phyloP scores from a whole-genome alignment of 2,888 invertebrate species.

The Serrognathus titanus region DNA sequence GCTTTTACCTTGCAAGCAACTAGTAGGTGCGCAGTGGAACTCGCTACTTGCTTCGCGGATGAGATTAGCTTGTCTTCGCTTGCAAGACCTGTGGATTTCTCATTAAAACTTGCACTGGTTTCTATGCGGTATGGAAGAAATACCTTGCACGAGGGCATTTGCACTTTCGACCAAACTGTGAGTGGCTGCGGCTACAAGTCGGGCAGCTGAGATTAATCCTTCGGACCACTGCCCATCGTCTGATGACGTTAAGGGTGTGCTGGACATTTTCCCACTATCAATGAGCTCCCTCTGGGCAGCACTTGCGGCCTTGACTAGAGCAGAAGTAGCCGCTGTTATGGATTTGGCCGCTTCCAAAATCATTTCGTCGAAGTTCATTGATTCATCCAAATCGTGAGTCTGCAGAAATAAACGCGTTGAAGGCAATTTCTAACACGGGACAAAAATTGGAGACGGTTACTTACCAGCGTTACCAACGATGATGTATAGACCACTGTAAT shows the following conservation, averaged over 20 bases:
- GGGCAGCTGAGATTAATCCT: constrained; percentile 91
- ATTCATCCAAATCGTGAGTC: constrained; percentile 83
- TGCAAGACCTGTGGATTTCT: constrained; percentile 53
- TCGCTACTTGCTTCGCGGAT: constrained; percentile 93
- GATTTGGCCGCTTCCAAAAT: constrained; percentile 97
- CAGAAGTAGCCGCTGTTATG: constrained; percentile 95
- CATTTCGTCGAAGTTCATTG: constrained; percentile 98
- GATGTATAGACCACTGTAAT: constrained; percentile 63
- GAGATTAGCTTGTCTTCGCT: constrained; percentile 96
- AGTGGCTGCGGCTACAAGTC: constrained; percentile 94
- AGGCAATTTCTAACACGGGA: no score
- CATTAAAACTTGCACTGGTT: no score
- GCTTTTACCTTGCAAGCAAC: constrained; percentile 99
- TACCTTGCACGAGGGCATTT: constrained; percentile 89
- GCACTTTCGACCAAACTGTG: constrained; percentile 98
- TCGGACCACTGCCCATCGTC: constrained; percentile 99
- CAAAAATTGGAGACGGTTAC: no score
- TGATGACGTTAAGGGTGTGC: constrained; percentile 77
- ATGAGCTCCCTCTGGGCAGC: constrained; percentile 96
- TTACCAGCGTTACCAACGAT: no score
- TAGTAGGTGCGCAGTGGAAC: constrained; percentile 93
- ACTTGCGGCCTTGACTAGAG: constrained; percentile 93
- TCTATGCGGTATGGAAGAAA: not conserved
- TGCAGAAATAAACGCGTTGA: constrained; percentile 16
- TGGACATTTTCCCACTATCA: constrained; percentile 82